Evolutionary conservation across 1,140 invertebrate species (phyloP).

Genomic region (Danaus plexippus): DNA sequence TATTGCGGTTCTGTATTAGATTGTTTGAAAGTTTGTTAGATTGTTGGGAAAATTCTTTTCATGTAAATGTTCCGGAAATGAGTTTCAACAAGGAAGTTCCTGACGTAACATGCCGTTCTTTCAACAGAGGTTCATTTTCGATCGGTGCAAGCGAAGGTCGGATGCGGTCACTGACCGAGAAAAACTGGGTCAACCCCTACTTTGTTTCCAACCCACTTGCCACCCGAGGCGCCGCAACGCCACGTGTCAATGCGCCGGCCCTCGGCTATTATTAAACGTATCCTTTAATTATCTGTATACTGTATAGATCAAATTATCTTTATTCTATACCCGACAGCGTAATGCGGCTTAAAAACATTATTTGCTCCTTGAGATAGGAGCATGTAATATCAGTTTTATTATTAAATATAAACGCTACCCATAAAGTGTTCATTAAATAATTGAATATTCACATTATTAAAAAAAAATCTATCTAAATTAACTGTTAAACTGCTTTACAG

Average conservation of each 20-base stretch:
- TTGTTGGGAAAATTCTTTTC: background rate
- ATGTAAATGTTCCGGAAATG: slow-evolving; percentile 14
- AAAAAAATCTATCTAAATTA: too few relatives aligned
- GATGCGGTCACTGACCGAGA: slow-evolving; percentile 52
- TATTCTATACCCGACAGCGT: too few relatives aligned
- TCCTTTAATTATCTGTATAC: background rate
- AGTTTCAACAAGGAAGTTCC: slow-evolving; percentile 39
- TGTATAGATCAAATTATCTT: too few relatives aligned
- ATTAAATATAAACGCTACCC: too few relatives aligned
- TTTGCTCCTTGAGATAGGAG: too few relatives aligned
- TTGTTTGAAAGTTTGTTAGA: too few relatives aligned
- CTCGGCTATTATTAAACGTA: slow-evolving; percentile 12
- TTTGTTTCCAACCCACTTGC: slow-evolving; percentile 19
- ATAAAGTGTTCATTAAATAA: too few relatives aligned
- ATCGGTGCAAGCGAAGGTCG: slow-evolving; percentile 65
- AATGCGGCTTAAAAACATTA: too few relatives aligned
- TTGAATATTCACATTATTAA: too few relatives aligned
- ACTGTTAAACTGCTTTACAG: too few relatives aligned
- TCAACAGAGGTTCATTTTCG: slow-evolving; percentile 44
- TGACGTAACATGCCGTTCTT: slow-evolving; percentile 44
- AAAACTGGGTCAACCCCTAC: slow-evolving; percentile 53
- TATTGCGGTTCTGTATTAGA: slow-evolving; percentile 2
- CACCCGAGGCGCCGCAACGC: slow-evolving; percentile 16
- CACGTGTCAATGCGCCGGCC: slow-evolving; percentile 31
- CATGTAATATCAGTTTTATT: too few relatives aligned